Conservation (phyloP, 2,888 invertebrate species). For the Himalopsyche japonica region DNA sequence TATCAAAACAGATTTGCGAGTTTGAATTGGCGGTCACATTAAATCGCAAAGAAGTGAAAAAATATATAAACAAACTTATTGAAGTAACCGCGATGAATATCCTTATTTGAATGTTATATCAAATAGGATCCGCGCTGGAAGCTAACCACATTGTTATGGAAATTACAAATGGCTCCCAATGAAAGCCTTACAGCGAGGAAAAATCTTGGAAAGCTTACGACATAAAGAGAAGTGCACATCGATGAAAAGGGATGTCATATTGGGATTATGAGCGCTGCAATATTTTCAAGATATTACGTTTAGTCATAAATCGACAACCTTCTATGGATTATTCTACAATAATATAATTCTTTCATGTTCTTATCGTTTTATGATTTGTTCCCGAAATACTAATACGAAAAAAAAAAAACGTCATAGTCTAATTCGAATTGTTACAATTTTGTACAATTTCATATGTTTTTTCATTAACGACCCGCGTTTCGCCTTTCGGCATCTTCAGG, state of each 20-base stretch:
- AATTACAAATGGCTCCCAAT: neutral
- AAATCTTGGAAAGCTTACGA: neutral
- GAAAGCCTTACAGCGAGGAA: neutral
- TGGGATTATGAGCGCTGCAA: neutral
- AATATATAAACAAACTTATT: neutral
- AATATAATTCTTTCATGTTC: too few species aligned
- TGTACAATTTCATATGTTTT: too few species aligned
- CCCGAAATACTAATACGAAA: too few species aligned
- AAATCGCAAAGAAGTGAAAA: too few species aligned
- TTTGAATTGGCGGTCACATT: too few species aligned
- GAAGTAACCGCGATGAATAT: neutral
- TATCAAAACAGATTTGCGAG: too few species aligned
- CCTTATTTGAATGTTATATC: neutral
- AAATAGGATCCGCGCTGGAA: neutral
- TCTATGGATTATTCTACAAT: too few species aligned
- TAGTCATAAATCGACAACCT: neutral
- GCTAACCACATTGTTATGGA: neutral
- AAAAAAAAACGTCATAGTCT: too few species aligned
- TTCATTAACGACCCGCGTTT: too few species aligned
- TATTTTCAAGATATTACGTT: neutral
- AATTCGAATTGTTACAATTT: too few species aligned
- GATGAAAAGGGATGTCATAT: neutral
- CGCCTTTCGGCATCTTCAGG: too few species aligned
- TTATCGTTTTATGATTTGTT: too few species aligned
- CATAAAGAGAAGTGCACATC: neutral